These are phyloP conservation scores for Urocyon cinereoargenteus DNA, from an alignment of 2,797 vertebrate genomes.

Conservation along the genomic window DNA sequence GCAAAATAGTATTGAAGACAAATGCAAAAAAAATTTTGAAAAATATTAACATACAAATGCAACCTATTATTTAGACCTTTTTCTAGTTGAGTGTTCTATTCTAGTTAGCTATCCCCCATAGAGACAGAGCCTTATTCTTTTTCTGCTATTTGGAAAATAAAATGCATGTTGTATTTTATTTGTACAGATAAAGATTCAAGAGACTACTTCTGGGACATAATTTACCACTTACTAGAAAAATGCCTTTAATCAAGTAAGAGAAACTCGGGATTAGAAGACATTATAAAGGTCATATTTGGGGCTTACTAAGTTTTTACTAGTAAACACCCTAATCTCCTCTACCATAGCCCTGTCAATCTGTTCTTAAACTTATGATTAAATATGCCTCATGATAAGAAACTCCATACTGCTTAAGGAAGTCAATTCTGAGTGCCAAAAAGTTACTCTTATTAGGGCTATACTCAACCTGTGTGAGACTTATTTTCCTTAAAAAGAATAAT, in stretches of 20 bases:
- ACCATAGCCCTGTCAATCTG: neutral
- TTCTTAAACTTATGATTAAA: neutral
- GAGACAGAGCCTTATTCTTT: neutral
- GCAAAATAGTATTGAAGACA: slow-evolving; percentile 4
- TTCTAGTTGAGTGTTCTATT: neutral
- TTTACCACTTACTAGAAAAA: slow-evolving; percentile 25
- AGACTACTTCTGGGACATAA: neutral
- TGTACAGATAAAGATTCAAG: neutral
- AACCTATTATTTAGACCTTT: neutral
- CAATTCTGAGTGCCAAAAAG: slow-evolving; percentile 9
- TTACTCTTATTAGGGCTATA: neutral
- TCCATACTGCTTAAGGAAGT: neutral
- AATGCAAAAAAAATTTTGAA: neutral
- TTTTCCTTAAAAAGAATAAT: neutral
- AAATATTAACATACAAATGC: neutral
- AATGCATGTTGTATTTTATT: neutral
- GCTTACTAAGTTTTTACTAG: slow-evolving; percentile 14
- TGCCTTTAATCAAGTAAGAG: neutral
- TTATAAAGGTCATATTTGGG: neutral
- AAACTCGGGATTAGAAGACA: neutral
- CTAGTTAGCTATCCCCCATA: neutral
- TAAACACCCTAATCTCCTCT: neutral
- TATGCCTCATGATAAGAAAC: neutral
- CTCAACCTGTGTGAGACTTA: neutral
- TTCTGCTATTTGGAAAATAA: neutral